Conservation (phyloP, 2,888 invertebrate species). For the Lagria hirta region DNA sequence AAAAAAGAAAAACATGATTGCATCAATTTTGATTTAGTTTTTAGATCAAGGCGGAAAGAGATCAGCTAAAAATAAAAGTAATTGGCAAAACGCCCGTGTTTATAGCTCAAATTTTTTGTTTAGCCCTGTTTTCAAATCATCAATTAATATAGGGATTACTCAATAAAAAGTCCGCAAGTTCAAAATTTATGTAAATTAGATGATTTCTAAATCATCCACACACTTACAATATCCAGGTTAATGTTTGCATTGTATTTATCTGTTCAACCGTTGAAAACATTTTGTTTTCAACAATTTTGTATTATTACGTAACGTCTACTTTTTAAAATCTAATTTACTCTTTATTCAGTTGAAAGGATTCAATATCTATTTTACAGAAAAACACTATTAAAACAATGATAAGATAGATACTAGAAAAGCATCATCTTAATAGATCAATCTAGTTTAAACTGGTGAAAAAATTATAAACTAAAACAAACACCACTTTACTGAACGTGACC, state of each 20-base stretch:
- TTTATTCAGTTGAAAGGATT: too few relatives aligned
- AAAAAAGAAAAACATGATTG: constrained; percentile 29
- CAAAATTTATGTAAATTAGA: constrained; percentile 1
- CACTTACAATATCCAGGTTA: constrained; percentile 28
- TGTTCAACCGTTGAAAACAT: constrained; percentile 15
- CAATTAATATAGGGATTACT: constrained; percentile 14
- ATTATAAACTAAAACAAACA: too few relatives aligned
- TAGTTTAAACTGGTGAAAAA: too few relatives aligned
- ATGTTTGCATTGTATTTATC: constrained; percentile 26
- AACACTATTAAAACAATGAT: too few relatives aligned
- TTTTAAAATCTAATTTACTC: too few relatives aligned
- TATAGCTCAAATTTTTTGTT: constrained; percentile 1
- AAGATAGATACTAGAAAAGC: too few relatives aligned
- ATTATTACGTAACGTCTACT: constrained; percentile 14
- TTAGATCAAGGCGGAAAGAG: too few relatives aligned
- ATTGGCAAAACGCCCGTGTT: constrained; percentile 12
- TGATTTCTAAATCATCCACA: constrained; percentile 24
- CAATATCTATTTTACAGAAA: too few relatives aligned
- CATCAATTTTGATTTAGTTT: constrained; percentile 1
- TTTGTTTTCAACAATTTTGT: constrained; percentile 24
- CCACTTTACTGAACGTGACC: too few relatives aligned
- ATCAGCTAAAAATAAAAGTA: constrained; percentile 14
- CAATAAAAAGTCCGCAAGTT: constrained; percentile 11
- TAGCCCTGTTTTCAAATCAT: constrained; percentile 4
- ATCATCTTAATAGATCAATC: too few relatives aligned